Conservation (phyloP, 2,797 vertebrate species). For the Arremon aurantiirostris region DNA sequence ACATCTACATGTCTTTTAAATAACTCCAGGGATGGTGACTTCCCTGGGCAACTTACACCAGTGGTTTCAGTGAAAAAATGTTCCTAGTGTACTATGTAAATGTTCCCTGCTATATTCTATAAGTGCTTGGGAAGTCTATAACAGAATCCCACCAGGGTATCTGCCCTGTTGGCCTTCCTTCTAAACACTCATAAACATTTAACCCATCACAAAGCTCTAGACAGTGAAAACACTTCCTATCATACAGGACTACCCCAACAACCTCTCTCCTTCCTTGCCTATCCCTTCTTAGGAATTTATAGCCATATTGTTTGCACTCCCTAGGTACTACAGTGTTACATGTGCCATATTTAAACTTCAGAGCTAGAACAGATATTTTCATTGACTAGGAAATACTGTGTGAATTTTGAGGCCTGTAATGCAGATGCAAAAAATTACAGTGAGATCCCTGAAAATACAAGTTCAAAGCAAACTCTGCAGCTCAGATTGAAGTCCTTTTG, state of each 20-base stretch:
- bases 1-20: not conserved
- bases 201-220: not conserved
- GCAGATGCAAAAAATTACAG: not conserved
- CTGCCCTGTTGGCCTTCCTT: not conserved
- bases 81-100: not conserved
- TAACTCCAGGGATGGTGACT: not conserved
- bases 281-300: not conserved
- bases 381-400: not conserved
- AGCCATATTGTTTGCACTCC: not conserved
- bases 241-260: not conserved
- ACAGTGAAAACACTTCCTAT: accelerated
- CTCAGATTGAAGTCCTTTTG: not conserved
- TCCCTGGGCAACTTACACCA: not conserved
- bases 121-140: not conserved
- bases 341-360: not conserved
- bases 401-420: not conserved
- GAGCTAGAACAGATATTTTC: not conserved
- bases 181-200: not conserved
- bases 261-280: not conserved
- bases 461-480: not conserved
- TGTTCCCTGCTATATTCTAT: not conserved
- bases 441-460: not conserved
- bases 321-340: not conserved
- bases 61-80: not conserved
- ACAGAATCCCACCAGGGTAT: not conserved